These are phyloP conservation scores for Bergia sp. DNA, from an alignment of 92 coral and sea anemone species.

Conservation along the genomic window DNA sequence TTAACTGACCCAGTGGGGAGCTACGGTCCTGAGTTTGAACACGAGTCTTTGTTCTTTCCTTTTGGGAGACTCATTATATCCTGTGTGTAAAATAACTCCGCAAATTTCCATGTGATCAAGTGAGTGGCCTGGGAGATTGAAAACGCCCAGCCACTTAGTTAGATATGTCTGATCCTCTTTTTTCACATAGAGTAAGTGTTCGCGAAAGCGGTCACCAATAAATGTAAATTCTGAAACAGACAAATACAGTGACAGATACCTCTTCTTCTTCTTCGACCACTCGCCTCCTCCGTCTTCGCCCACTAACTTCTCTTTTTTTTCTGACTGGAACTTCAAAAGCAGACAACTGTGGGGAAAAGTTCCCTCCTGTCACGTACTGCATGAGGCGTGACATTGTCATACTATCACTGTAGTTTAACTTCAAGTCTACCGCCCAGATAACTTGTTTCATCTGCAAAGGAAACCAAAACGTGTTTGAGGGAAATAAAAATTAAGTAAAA, in stretches of 20 bases:
- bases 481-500: too few species aligned
- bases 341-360: constrained; percentile 66
- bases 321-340: constrained; percentile 88
- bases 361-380: constrained; percentile 89
- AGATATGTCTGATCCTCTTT: too few species aligned
- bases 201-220: neutral
- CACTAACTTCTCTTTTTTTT: constrained; percentile 74
- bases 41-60: too few species aligned
- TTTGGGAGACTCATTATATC: too few species aligned
- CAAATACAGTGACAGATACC: neutral
- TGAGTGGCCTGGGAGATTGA: too few species aligned
- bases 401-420: constrained; percentile 91
- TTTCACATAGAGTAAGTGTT: too few species aligned
- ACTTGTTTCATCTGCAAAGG: constrained; percentile 70
- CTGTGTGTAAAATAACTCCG: too few species aligned
- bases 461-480: neutral
- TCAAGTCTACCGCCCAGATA: constrained; percentile 94
- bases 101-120: too few species aligned
- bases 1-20: too few species aligned
- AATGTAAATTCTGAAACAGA: constrained; percentile 2
- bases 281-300: constrained; percentile 77
- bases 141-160: too few species aligned
- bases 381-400: constrained; percentile 91
- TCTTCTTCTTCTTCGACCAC: constrained; percentile 76
- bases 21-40: too few species aligned